phyloP scores from a whole-genome alignment of 2,888 invertebrate genomes.

The Hirtodrosophila cameraria region DNA sequence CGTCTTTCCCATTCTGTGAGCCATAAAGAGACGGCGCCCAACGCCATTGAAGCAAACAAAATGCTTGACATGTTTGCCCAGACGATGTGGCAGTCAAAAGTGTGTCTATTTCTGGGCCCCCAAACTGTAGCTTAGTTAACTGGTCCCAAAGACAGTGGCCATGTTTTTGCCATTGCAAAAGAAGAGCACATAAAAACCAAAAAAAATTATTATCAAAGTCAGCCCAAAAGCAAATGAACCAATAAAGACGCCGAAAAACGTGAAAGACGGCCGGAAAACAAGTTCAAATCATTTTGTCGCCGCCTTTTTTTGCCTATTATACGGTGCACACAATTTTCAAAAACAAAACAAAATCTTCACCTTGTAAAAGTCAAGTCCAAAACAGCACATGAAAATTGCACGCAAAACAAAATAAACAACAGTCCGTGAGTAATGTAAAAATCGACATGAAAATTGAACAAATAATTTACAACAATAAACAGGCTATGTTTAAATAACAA shows the following conservation, averaged over 20 bases:
- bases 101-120: conserved; percentile 32
- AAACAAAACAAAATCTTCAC: conserved; percentile 42
- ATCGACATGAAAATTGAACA: conserved; percentile 55
- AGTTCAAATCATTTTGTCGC: conserved; percentile 50
- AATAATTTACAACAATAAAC: conserved; percentile 75
- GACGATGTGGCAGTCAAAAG: conserved; percentile 55
- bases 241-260: conserved; percentile 49
- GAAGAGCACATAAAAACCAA: conserved; percentile 62
- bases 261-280: conserved; percentile 24
- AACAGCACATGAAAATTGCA: conserved; percentile 16
- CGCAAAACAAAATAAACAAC: conserved; percentile 68
- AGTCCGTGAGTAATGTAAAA: conserved; percentile 46
- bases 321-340: conserved; percentile 15
- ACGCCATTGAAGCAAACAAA: conserved; percentile 67
- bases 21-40: conserved; percentile 53
- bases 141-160: conserved; percentile 24
- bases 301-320: conserved; percentile 28
- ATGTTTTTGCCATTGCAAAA: conserved; percentile 25
- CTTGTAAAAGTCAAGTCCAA: conserved; percentile 68
- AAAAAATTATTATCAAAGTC: conserved; percentile 57
- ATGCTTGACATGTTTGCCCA: conserved; percentile 74
- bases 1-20: conserved; percentile 19
- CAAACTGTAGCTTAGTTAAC: conserved; percentile 56
- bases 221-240: conserved; percentile 58
- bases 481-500: conserved; percentile 49